Conservation (phyloP, 2,797 vertebrate species). For the Chromis chromis region DNA sequence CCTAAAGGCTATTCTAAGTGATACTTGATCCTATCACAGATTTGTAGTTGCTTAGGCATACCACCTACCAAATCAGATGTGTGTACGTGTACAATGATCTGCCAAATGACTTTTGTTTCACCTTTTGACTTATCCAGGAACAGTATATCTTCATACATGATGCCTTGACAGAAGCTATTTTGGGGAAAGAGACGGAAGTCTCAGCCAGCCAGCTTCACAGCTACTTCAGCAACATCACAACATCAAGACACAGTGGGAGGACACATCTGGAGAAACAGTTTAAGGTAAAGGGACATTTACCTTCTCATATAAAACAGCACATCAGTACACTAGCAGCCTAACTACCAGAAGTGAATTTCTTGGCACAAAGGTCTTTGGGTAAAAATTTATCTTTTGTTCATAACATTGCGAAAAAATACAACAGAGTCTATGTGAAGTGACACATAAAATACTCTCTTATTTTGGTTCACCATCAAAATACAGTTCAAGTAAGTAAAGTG, state of each 20-base stretch:
- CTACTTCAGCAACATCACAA: constrained; percentile 95
- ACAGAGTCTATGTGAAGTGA: no score
- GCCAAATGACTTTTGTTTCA: neutral
- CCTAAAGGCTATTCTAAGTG: no score
- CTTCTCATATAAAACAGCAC: neutral
- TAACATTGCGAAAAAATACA: no score
- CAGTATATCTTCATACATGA: constrained; percentile 99
- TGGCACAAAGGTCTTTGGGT: no score
- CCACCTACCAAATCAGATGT: no score
- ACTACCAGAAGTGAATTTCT: neutral
- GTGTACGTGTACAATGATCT: no score
- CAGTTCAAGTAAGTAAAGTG: no score
- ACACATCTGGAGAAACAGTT: constrained; percentile 97
- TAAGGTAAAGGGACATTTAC: constrained; percentile 84
- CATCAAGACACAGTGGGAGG: constrained; percentile 93
- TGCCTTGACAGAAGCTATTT: constrained; percentile 96
- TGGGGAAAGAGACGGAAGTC: constrained; percentile 96
- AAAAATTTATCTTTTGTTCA: no score
- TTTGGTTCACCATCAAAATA: no score
- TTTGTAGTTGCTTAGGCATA: no score
- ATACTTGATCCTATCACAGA: no score
- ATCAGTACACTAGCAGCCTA: neutral
- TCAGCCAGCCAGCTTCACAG: constrained; percentile 92
- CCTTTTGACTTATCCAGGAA: constrained; percentile 86
- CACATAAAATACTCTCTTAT: no score